phyloP scores from a whole-genome alignment of 2,888 invertebrate species.

The Limnephilus marmoratus region DNA sequence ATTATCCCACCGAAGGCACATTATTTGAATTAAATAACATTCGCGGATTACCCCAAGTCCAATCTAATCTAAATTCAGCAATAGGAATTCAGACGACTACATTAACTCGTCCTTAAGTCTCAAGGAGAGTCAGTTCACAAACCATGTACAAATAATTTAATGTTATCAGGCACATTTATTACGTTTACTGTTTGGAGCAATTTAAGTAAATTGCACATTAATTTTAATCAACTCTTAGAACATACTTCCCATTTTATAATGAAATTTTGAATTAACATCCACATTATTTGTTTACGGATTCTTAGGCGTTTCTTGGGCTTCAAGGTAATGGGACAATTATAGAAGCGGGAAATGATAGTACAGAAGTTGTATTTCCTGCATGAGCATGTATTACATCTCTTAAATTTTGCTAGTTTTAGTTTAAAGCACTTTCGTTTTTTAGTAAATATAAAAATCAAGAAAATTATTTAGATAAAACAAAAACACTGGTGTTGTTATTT shows the following conservation, averaged over 20 bases:
- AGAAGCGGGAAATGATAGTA: not conserved
- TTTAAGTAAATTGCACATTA: slow-evolving; percentile 1
- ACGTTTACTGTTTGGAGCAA: not conserved
- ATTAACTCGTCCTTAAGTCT: slow-evolving; percentile 29
- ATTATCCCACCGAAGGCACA: slow-evolving; percentile 62
- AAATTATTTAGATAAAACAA: too few species aligned
- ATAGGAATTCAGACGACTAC: slow-evolving; percentile 27
- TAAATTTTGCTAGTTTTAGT: too few species aligned
- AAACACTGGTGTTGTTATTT: too few species aligned
- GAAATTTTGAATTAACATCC: not conserved
- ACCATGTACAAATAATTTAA: slow-evolving; percentile 20
- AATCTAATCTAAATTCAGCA: slow-evolving; percentile 56
- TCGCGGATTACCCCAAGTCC: slow-evolving; percentile 59
- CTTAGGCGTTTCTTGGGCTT: not conserved
- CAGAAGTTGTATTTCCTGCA: too few species aligned
- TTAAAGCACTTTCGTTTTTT: too few species aligned
- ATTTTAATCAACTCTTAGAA: slow-evolving; percentile 27
- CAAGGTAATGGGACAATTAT: not conserved
- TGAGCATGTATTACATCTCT: too few species aligned
- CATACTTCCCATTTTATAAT: slow-evolving; percentile 5
- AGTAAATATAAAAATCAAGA: too few species aligned
- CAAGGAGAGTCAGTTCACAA: slow-evolving; percentile 4
- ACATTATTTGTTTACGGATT: not conserved
- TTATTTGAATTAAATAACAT: slow-evolving; percentile 66
- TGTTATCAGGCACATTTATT: not conserved